Evolutionary conservation across 1,140 invertebrate species (phyloP).

Genomic region (Nomia melanderi): DNA sequence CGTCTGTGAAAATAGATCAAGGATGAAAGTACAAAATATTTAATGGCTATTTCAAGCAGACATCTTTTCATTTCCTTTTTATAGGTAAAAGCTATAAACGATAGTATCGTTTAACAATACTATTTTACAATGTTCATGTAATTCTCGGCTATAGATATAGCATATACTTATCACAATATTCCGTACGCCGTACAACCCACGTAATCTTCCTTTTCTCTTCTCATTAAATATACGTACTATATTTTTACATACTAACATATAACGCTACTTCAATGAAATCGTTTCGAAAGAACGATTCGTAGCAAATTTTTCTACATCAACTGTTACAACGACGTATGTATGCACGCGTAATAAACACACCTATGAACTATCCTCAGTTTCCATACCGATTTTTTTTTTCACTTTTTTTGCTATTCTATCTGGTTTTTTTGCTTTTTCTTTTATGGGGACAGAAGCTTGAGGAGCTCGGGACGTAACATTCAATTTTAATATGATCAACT

Average conservation of each 20-base stretch:
- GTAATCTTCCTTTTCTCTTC: constrained; percentile 16
- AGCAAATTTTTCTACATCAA: constrained; percentile 12
- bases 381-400: neutral
- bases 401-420: too few relatives aligned
- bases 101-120: constrained; percentile 36
- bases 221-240: constrained; percentile 7
- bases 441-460: constrained; percentile 45
- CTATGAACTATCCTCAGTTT: constrained; percentile 20
- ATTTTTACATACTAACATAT: constrained; percentile 50
- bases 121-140: constrained; percentile 51
- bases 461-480: constrained; percentile 27
- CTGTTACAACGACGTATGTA: constrained; percentile 30
- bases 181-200: constrained; percentile 52
- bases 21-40: constrained; percentile 59
- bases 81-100: constrained; percentile 45
- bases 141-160: constrained; percentile 48
- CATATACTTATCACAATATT: constrained; percentile 68
- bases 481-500: constrained; percentile 10
- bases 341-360: constrained; percentile 1
- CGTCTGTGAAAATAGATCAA: constrained; percentile 62
- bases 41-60: constrained; percentile 51
- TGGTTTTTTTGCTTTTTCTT: too few relatives aligned
- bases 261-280: constrained; percentile 45
- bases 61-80: constrained; percentile 42
- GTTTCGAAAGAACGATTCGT: constrained; percentile 28